Percentiles rank a stretch among this genome's conserved stretches.
These are phyloP conservation scores for Amaurobius ferox DNA, from an alignment of 2,888 invertebrate genomes.

Conservation along the genomic window DNA sequence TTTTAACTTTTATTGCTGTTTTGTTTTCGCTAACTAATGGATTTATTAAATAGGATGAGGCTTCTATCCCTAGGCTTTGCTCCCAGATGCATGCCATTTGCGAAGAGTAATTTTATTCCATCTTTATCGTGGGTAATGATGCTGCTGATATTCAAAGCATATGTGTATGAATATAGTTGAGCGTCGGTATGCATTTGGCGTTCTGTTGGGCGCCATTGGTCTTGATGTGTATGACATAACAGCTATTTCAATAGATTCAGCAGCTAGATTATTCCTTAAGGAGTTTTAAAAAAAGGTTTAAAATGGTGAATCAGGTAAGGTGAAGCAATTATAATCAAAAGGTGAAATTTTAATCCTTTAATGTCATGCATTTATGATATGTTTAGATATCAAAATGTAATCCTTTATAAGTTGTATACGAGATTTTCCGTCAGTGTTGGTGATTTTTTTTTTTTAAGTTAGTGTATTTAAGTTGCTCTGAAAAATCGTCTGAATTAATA, in stretches of 20 bases:
- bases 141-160: slow-evolving; percentile 19
- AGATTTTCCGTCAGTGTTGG: too few relatives aligned
- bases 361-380: too few relatives aligned
- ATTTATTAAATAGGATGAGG: not conserved
- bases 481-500: too few relatives aligned
- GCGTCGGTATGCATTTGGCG: slow-evolving; percentile 28
- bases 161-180: slow-evolving; percentile 18
- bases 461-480: too few relatives aligned
- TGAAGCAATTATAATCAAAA: too few relatives aligned
- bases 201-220: not conserved
- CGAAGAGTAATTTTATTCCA: not conserved
- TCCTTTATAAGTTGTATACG: too few relatives aligned
- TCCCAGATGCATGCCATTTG: not conserved
- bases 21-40: not conserved
- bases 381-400: too few relatives aligned
- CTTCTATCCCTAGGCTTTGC: not conserved
- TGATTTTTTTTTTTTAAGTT: too few relatives aligned
- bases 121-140: not conserved
- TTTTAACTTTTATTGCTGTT: not conserved
- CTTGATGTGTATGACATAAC: not conserved
- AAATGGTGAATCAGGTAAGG: not conserved
- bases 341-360: too few relatives aligned
- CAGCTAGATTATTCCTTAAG: not conserved
- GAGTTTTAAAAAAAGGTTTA: not conserved
- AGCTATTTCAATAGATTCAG: not conserved